phyloP scores from a whole-genome alignment of 35 echinoderm and acorn worm species.

The Heliocidaris erythrogramma region DNA sequence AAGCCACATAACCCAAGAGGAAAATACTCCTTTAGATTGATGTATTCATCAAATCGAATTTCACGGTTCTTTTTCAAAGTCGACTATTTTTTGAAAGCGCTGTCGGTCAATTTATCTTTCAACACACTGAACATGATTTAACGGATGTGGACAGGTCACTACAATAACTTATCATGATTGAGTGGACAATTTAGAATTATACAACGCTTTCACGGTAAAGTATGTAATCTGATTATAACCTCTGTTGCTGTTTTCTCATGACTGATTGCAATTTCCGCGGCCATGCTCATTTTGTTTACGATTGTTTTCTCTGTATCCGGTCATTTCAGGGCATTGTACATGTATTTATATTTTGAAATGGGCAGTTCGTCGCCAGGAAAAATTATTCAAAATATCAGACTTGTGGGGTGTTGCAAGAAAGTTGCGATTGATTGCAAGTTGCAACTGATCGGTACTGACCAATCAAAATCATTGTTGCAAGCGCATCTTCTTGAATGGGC shows the following conservation, averaged over 20 bases:
- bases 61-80: neutral
- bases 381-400: too few species aligned
- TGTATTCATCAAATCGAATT: conserved; percentile 2
- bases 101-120: neutral
- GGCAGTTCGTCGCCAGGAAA: too few species aligned
- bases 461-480: too few species aligned
- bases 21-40: neutral
- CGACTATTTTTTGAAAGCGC: neutral
- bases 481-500: too few species aligned
- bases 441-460: too few species aligned
- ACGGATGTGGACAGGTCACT: neutral
- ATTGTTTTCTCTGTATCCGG: neutral
- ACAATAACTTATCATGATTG: neutral
- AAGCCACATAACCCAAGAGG: neutral
- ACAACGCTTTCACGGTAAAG: neutral
- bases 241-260: neutral
- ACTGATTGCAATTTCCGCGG: neutral
- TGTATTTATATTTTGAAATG: too few species aligned
- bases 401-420: too few species aligned
- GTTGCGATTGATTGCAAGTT: too few species aligned
- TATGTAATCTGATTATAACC: neutral
- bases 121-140: neutral
- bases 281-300: neutral
- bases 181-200: neutral
- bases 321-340: neutral